Conservation (phyloP, 1,140 invertebrate species). For the Platyscapa corneri region DNA sequence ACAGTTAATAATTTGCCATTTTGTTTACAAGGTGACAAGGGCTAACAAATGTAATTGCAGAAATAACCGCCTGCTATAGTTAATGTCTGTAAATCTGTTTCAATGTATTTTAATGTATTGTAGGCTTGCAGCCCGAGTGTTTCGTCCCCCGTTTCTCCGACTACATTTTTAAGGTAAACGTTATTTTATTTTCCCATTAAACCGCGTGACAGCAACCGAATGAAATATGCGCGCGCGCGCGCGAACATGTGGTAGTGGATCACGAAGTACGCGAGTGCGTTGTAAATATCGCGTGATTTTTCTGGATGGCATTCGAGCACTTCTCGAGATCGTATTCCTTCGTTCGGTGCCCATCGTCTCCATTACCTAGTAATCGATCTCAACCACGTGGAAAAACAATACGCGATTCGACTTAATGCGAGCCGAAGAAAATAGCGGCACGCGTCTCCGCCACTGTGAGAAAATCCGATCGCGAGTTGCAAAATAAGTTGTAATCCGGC, state of each 20-base stretch:
- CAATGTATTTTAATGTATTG: neutral
- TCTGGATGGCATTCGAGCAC: neutral
- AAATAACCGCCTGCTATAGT: too few relatives aligned
- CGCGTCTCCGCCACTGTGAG: too few relatives aligned
- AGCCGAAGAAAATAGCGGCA: neutral
- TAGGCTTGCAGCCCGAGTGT: neutral
- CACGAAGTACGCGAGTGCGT: neutral
- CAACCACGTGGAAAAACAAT: neutral
- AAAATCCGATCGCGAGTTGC: neutral
- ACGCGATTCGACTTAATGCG: neutral
- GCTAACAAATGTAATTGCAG: too few relatives aligned
- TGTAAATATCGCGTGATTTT: slow-evolving; percentile 14
- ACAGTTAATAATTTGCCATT: too few relatives aligned
- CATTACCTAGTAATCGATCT: neutral
- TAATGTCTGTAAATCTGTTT: too few relatives aligned
- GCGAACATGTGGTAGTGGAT: neutral
- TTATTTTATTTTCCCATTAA: slow-evolving; percentile 12
- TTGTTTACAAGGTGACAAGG: too few relatives aligned
- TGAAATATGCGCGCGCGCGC: neutral
- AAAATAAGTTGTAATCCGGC: neutral
- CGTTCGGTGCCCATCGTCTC: neutral
- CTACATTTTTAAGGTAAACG: neutral
- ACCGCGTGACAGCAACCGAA: neutral
- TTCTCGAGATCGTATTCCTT: neutral
- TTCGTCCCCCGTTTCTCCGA: neutral